Base-by-base conservation (phyloP, 2,888 invertebrate species). In the Hofmannophila pseudospretella region DNA sequence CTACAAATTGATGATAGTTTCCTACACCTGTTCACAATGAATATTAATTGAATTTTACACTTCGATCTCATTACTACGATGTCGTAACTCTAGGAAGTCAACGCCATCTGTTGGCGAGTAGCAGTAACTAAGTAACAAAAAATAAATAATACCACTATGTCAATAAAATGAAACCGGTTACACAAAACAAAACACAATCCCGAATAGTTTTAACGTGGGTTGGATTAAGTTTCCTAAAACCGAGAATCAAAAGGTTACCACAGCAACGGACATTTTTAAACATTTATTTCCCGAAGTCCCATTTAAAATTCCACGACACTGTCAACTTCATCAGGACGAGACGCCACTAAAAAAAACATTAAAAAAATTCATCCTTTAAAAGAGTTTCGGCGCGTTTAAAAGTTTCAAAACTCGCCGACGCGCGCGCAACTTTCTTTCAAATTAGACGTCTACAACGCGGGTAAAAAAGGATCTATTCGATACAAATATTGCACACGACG, bases 401-500 rank as follows among this genome's bases (percentile, higher is more conserved):
- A 58, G 54, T 44, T 56, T 54, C 52, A 50, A 65, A 60, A 58
- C 55, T 44, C 41, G 60, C 54, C 16, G 16, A 5, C 57, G 58
- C 63, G 54, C 32, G 16, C 32, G 28, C 32, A 66, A 63, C 66
- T 68, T 70, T 72, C 75, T 78, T 78, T 74, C 64, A 72, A 77
- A 78, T 81, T 76, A 75, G 72, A 78, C 60, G 44, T 69, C 61
- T 58, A 54, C 64, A 67, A 74, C 63, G 54, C 62, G 54, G 57
- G 45, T 44, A 76, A 76, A 75, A 74, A 74, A 72, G 49, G 25
- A 54, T 64, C 66, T 70, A 72, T 71, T 54, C 73, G 67, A 77
- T 72, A 80, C 80, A 79, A 84, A 85, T 84, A 85, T 86, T 76
- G 84, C 84, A 85, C 84, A 77, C 74, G 78, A 66, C 63, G 76